phyloP scores from a whole-genome alignment of 2,113 vertebrate genomes.

The Neodontobutis hainanensis region DNA sequence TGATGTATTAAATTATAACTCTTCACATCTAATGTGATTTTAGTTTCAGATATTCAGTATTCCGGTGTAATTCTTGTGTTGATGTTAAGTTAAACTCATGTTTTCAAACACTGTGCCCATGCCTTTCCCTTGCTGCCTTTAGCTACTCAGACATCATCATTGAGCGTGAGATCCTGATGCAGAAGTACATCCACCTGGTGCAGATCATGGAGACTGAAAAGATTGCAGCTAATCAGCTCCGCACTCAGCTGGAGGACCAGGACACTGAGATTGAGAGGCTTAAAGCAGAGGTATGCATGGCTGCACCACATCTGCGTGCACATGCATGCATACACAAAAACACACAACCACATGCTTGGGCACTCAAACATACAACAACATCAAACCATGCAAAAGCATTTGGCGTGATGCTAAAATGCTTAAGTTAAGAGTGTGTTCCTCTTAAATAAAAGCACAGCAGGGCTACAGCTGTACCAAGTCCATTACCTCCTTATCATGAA shows the following conservation, averaged over 20 bases:
- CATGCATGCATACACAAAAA: constrained; percentile 28
- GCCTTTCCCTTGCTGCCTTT: neutral
- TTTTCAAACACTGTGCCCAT: neutral
- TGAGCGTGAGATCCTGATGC: constrained; percentile 95
- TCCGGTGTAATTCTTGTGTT: neutral
- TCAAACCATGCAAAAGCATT: constrained; percentile 27
- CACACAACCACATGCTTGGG: neutral
- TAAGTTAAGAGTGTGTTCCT: neutral
- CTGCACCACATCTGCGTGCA: constrained; percentile 24
- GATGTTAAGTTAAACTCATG: neutral
- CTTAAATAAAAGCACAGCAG: constrained; percentile 18
- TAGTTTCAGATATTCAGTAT: too few species aligned
- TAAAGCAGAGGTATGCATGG: constrained; percentile 87
- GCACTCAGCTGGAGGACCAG: constrained; percentile 97
- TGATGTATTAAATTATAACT: neutral
- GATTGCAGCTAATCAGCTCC: constrained; percentile 92
- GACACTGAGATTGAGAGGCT: constrained; percentile 95
- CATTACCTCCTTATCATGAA: constrained; percentile 13
- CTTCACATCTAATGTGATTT: neutral
- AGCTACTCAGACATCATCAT: constrained; percentile 94
- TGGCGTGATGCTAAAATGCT: constrained; percentile 24
- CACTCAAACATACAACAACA: constrained; percentile 4
- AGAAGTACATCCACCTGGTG: constrained; percentile 97
- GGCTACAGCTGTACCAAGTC: constrained; percentile 6
- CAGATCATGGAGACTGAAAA: constrained; percentile 98